Conservation (phyloP, 2,888 invertebrate species). For the Ophraella communa region DNA sequence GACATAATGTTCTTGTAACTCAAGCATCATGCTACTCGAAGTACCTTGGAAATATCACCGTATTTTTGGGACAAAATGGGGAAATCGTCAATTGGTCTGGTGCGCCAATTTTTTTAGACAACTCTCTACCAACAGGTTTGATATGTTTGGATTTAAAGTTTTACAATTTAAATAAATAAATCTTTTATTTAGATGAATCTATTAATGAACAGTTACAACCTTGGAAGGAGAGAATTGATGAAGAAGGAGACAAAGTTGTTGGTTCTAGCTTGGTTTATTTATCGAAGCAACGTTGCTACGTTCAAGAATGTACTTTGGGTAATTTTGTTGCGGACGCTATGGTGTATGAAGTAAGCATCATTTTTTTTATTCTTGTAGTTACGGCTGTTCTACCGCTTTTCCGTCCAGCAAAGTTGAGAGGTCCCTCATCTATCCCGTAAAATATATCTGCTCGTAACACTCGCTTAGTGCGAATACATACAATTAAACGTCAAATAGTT, state of each 20-base stretch:
- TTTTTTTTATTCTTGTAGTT: background rate
- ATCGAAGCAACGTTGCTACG: conserved; percentile 62
- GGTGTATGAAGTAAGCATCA: conserved; percentile 65
- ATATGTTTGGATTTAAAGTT: conserved; percentile 14
- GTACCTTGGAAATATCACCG: conserved; percentile 79
- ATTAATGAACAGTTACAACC: conserved; percentile 67
- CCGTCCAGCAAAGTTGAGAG: too few species aligned
- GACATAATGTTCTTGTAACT: conserved; percentile 69
- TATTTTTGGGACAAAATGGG: conserved; percentile 73
- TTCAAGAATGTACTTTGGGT: conserved; percentile 76
- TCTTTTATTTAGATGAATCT: background rate
- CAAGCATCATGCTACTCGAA: conserved; percentile 77
- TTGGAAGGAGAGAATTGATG: conserved; percentile 67
- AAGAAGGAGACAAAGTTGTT: conserved; percentile 63
- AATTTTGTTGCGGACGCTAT: conserved; percentile 76
- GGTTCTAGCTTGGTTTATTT: conserved; percentile 62
- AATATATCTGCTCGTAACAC: too few species aligned
- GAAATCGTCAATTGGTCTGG: conserved; percentile 71
- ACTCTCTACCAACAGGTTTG: conserved; percentile 36
- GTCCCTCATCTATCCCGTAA: too few species aligned
- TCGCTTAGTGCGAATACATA: too few species aligned
- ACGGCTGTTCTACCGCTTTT: too few species aligned
- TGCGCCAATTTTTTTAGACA: conserved; percentile 67
- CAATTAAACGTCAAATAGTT: too few species aligned
- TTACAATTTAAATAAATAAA: background rate